Base-by-base conservation (phyloP, 2,888 invertebrate species). In the Acleris emargana region DNA sequence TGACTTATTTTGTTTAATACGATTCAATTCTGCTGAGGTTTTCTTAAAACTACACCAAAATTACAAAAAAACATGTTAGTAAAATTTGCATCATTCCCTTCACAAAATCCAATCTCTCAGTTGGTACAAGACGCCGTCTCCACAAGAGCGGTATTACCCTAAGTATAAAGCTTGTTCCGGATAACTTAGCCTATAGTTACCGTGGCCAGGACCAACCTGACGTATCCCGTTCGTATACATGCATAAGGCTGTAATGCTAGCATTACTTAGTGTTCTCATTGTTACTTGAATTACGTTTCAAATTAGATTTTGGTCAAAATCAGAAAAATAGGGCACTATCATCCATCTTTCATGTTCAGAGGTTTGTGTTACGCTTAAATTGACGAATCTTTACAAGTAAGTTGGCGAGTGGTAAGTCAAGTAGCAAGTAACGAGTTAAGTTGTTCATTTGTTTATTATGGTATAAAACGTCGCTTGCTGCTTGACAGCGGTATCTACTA, bases 171-270 rank as follows among this genome's bases (percentile, higher is more conserved):
- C 91, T 91, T 88, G 82, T 82, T 81, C 81, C 83, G 84, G 88
- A 83, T 86, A 85, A 84, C 81, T 79, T 77, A 82, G 77, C 75
- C 78, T 76, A 70, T 60, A 64, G 52, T 79, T 77, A 83, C 80
- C 82, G 80, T 77, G 83, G 84, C 84, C 83, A 86, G 83, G 84
- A 84, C 84, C 85, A 83, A 82, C 84, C 84, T 81, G 83, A 84
- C 82, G 79, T 82, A 82, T 79, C 78, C 83, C 87, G 78, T 83
- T 94, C 95, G 95, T 95, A 95, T 95, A 95, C 95, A 94, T 93
- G 93, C 93, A 93, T 94, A 95, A 95, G 95, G 95, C 94, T 93
- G 92, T 85, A 90, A 92, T 90, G 88, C 85, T 64, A 64, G 86
- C 89, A 91, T 91, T 89, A 89, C 91, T 76, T 81, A 78, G 80